These are phyloP conservation scores for Nautilus pompilius DNA, from an alignment of 1,140 invertebrate species.

Conservation along the genomic window DNA sequence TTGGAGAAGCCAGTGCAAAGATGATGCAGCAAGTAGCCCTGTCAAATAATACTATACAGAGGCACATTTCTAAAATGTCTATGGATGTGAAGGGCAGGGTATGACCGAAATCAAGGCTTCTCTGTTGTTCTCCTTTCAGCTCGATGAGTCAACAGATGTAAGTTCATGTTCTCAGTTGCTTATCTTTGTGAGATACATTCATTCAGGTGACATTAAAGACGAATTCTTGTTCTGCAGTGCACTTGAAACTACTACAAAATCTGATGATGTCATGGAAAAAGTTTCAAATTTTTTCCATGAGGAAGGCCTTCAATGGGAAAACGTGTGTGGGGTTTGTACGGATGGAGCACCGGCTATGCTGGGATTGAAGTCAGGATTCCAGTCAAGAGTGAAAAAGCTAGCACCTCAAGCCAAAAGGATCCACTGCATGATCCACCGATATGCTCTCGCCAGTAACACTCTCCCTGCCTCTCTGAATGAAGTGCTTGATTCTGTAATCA, in stretches of 20 bases:
- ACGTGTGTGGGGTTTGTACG: slow-evolving; percentile 1
- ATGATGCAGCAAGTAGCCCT: not conserved
- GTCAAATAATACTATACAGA: not conserved
- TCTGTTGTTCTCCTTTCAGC: not conserved
- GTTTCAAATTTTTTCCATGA: not conserved
- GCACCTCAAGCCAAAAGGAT: not conserved
- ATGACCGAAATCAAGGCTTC: not conserved
- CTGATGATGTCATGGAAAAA: slow-evolving; percentile 2
- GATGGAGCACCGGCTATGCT: not conserved
- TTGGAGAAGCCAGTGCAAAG: not conserved
- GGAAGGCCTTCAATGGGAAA: not conserved
- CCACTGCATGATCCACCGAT: too few relatives aligned
- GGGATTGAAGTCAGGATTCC: not conserved
- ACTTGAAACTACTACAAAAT: slow-evolving; percentile 1
- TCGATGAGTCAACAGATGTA: not conserved
- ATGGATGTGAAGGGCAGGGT: slow-evolving; percentile 1
- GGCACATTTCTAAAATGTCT: slow-evolving; percentile 1
- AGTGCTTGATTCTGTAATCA: too few relatives aligned
- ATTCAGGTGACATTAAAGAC: slow-evolving; percentile 4
- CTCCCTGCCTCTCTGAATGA: too few relatives aligned
- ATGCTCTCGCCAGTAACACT: too few relatives aligned
- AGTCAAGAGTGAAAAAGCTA: not conserved
- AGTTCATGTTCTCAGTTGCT: slow-evolving; percentile 2
- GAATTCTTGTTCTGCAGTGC: not conserved
- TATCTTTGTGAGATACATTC: not conserved